Evolutionary conservation across 1,140 invertebrate genomes (phyloP).

Genomic region (Archivesica marissinica): DNA sequence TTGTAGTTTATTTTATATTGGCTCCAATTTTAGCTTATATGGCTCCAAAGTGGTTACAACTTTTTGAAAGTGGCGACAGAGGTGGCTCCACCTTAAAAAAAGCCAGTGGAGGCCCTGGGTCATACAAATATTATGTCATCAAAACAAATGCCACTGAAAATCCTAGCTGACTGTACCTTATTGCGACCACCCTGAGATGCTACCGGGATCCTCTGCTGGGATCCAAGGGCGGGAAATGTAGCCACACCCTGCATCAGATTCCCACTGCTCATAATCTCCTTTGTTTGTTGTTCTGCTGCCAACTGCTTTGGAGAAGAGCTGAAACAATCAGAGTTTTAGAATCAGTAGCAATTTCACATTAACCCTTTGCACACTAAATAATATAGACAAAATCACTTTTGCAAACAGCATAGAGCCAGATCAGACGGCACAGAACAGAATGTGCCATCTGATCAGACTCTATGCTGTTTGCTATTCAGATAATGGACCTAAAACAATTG

Average conservation of each 20-base stretch:
- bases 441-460: no score
- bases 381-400: no score
- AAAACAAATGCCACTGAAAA: background rate
- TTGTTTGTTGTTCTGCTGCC: background rate
- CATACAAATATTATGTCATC: background rate
- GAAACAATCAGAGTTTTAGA: background rate
- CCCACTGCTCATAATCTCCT: background rate
- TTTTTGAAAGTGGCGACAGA: background rate
- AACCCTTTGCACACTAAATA: no score
- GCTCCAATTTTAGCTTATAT: no score
- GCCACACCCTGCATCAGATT: background rate
- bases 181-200: conserved; percentile 39
- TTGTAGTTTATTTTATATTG: no score
- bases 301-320: conserved; percentile 45
- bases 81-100: background rate
- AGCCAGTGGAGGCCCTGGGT: background rate
- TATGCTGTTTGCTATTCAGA: no score
- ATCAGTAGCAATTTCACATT: no score
- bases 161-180: conserved; percentile 13
- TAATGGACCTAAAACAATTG: no score
- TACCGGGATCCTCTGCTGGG: conserved; percentile 61
- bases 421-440: no score
- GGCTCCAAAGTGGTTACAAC: background rate
- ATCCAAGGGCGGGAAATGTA: conserved; percentile 67
- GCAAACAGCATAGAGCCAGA: no score